Percentiles rank a stretch among this genome's conserved stretches.
Evolutionary conservation across 2,797 vertebrate genomes (phyloP).

Genomic region (Denticeps clupeoides): DNA sequence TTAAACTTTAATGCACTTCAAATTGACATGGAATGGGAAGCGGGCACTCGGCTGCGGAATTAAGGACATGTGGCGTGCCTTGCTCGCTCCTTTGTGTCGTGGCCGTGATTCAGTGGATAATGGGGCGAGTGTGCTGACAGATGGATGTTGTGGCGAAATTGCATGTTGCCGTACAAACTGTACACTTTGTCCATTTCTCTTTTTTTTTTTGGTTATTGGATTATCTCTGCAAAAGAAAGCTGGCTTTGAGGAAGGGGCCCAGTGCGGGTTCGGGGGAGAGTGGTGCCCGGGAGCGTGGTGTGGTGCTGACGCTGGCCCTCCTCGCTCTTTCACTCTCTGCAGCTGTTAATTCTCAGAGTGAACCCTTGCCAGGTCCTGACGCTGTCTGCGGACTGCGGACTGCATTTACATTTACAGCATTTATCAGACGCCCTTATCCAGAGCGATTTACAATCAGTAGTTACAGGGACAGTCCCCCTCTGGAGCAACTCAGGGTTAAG

Average conservation of each 20-base stretch:
- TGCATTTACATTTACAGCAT: too few species aligned
- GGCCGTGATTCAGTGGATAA: constrained; percentile 42
- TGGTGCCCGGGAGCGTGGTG: not conserved
- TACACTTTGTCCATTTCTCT: constrained; percentile 40
- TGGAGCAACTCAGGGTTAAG: too few species aligned
- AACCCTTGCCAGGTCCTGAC: too few species aligned
- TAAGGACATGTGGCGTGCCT: constrained; percentile 42
- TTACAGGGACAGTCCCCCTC: too few species aligned
- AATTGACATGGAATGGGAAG: constrained; percentile 40
- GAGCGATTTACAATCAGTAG: too few species aligned
- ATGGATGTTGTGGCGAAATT: constrained; percentile 52
- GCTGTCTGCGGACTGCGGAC: too few species aligned
- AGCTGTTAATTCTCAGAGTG: too few species aligned
- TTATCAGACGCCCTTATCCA: too few species aligned
- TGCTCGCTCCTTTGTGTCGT: constrained; percentile 37
- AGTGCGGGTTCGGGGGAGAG: not conserved
- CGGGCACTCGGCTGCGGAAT: constrained; percentile 28
- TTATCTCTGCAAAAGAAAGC: not conserved
- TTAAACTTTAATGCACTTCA: constrained; percentile 45
- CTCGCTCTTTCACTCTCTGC: too few species aligned
- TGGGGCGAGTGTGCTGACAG: constrained; percentile 50
- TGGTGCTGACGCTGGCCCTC: too few species aligned
- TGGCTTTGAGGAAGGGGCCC: not conserved
- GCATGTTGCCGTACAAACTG: constrained; percentile 43
- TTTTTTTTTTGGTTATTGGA: constrained; percentile 41